Conservation (phyloP, 2,113 vertebrate genomes). For the Epinephelus fuscoguttatus region DNA sequence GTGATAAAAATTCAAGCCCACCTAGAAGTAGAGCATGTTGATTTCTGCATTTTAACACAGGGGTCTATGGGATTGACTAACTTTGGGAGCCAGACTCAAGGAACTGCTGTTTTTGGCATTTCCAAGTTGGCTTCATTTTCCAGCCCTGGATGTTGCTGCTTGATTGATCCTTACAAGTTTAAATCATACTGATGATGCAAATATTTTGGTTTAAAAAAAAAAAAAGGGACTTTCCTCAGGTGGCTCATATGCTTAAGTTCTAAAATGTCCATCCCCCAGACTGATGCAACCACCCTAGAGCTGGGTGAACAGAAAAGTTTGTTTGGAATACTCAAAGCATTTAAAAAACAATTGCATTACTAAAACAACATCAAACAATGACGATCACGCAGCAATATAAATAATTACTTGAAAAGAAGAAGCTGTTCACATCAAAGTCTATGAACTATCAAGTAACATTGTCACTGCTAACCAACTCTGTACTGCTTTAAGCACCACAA, state of each 20-base stretch:
- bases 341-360: background rate
- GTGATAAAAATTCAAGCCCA: too few relatives aligned
- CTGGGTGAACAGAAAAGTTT: background rate
- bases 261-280: background rate
- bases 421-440: background rate
- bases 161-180: background rate
- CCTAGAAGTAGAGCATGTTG: too few relatives aligned
- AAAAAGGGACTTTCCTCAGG: background rate
- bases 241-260: background rate
- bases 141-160: too few relatives aligned
- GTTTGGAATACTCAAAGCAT: constrained; percentile 1
- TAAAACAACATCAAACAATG: background rate
- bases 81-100: too few relatives aligned
- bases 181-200: background rate
- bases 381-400: background rate
- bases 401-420: background rate
- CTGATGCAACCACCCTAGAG: background rate
- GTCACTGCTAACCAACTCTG: background rate
- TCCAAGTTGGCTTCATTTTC: too few relatives aligned
- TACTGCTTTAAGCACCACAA: background rate
- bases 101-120: too few relatives aligned
- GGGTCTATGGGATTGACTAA: too few relatives aligned
- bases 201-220: background rate
- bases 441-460: too few relatives aligned
- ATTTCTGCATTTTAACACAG: too few relatives aligned